Evolutionary conservation across 2,888 invertebrate species (phyloP), one percentile per base, ranked within the genome.

Genomic region (Xestia xanthographa): DNA sequence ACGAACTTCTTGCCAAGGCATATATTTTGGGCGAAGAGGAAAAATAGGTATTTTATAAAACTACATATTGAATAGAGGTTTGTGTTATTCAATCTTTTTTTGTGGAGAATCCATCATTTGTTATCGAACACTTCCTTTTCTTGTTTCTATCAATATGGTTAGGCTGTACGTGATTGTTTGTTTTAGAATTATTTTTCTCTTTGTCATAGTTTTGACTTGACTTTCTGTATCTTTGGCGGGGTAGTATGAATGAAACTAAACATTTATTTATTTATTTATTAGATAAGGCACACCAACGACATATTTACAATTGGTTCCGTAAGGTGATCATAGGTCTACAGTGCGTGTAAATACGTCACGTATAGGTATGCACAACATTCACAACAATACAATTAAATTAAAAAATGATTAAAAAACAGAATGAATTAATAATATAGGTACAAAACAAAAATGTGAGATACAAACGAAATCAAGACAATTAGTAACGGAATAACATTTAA

Each of bases 21-120:
- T 70, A 73, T 50, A 58, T 77, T 56, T 68, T 11, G 14, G 5
- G n/a, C 29, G 60, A 71, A 72, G 56, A 77, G 41, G 53, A 62
- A 80, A 65, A 56, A 58, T 50, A 41, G 41, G 63, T 41, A 60
- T 79, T 50, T 66, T 66, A 72, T 63, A 69, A 71, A 68, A 48
- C 41, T 62, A 78, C 56, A 72, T 69, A 76, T 81, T 76, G 82
- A 67, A 71, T 67, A 67, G 22, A 66, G 48, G 41, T 75, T 67
- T 60, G 43, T 62, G 43, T 82, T 72, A 77, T 82, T 82, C 67
- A 68, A 72, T 78, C 48, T 48, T 69, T 72, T 62, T 60, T 14
- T 29, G 58, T 41, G 12, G 14, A 29, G 60, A 53, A 70, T 72
- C 66, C 62, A 48, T 73, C 66, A 17, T 53, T 6, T 58, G 53